Percentiles rank a stretch among this genome's conserved stretches.
Conservation (phyloP, 1,140 invertebrate genomes). For the Mylabris phalerata region DNA sequence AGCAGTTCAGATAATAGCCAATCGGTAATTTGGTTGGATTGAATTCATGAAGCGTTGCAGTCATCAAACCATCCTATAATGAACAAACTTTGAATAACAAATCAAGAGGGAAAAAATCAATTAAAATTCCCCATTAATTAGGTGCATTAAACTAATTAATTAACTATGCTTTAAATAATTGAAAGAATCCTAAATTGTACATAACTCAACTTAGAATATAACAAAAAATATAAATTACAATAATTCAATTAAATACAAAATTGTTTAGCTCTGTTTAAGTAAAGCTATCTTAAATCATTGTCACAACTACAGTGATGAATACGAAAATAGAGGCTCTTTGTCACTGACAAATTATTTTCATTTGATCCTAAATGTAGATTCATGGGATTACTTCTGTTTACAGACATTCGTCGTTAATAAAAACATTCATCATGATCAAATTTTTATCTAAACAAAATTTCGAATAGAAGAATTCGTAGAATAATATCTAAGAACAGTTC, state of each 20-base stretch:
- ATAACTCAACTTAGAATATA: no score
- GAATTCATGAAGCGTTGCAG: slow-evolving; percentile 10
- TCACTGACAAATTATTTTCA: slow-evolving; percentile 12
- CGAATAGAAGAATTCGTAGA: no score
- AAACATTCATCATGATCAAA: slow-evolving; percentile 8
- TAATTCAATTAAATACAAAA: no score
- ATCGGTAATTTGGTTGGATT: slow-evolving; percentile 2
- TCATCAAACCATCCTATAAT: slow-evolving; percentile 14
- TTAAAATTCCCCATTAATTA: slow-evolving; percentile 25
- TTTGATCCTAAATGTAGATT: slow-evolving; percentile 9
- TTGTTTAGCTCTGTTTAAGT: no score
- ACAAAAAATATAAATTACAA: no score
- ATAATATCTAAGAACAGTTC: no score
- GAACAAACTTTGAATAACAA: slow-evolving; percentile 13
- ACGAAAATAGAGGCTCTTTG: no score
- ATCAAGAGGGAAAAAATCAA: slow-evolving; percentile 14
- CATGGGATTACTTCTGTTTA: slow-evolving; percentile 11
- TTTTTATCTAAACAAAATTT: no score
- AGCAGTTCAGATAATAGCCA: slow-evolving; percentile 11
- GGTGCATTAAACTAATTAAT: slow-evolving; percentile 19
- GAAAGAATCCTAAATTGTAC: no score
- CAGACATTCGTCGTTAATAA: slow-evolving; percentile 9
- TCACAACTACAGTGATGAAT: no score
- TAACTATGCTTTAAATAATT: background rate
- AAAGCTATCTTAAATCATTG: no score